A percentile compares a stretch with the other conserved stretches of the same genome.
Conservation (phyloP, 2,888 invertebrate genomes). For the Alloplasta piceator region DNA sequence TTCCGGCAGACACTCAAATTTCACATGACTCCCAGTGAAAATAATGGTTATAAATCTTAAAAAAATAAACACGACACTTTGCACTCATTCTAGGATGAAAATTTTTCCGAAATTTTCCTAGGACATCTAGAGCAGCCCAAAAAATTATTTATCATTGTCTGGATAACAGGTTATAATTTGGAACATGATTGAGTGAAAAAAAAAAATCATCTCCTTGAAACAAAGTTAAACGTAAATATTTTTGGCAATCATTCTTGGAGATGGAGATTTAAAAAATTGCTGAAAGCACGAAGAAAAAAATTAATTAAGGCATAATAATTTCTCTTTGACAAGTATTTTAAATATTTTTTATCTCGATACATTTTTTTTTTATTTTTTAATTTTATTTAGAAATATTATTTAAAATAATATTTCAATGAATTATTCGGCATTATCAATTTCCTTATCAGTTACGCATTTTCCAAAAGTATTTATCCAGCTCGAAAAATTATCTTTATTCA, state of each 20-base stretch:
- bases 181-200: too few species aligned
- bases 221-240: too few species aligned
- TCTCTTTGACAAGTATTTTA: too few species aligned
- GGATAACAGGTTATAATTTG: too few species aligned
- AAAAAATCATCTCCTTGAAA: too few species aligned
- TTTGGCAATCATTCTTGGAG: too few species aligned
- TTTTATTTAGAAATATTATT: too few species aligned
- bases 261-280: neutral
- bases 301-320: too few species aligned
- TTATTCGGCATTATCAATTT: conserved; percentile 40
- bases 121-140: neutral
- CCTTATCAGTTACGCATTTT: neutral
- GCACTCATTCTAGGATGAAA: neutral
- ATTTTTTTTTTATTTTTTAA: too few species aligned
- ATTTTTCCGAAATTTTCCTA: neutral
- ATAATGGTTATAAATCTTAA: conserved; percentile 17
- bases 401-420: neutral
- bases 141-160: too few species aligned
- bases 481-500: conserved; percentile 36
- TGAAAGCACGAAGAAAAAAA: too few species aligned
- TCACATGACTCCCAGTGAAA: conserved; percentile 32
- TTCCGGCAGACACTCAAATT: conserved; percentile 32
- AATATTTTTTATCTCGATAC: too few species aligned
- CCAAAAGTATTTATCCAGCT: neutral
- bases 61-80: conserved; percentile 26